Conservation (phyloP, 2,797 vertebrate species). For the Delichon dasypus region DNA sequence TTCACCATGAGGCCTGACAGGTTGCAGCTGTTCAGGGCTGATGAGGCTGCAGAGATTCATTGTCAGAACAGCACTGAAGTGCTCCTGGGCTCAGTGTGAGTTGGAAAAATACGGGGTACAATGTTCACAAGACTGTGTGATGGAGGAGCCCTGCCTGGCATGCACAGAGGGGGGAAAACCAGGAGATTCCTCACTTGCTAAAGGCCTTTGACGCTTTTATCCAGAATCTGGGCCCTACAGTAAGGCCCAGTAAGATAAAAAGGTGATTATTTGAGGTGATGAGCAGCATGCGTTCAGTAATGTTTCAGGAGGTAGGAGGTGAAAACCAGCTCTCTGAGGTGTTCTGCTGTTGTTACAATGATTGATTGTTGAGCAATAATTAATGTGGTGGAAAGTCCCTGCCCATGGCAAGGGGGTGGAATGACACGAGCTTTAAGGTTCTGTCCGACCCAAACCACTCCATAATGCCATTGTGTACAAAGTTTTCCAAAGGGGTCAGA, state of each 20-base stretch:
- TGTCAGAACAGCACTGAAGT: neutral
- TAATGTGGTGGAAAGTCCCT: neutral
- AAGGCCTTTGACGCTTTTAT: neutral
- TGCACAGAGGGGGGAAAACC: rapidly evolving
- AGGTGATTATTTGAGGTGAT: neutral
- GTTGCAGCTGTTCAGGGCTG: neutral
- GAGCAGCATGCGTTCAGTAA: too few species aligned
- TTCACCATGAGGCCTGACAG: neutral
- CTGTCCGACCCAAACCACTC: neutral
- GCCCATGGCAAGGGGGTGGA: neutral
- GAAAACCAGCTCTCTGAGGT: neutral
- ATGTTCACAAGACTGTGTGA: neutral
- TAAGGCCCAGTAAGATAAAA: neutral
- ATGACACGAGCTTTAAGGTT: neutral
- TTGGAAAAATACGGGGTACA: neutral
- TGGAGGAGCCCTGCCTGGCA: neutral
- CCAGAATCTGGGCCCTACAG: neutral
- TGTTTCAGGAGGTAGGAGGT: neutral
- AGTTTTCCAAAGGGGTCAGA: neutral
- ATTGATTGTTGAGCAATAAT: neutral
- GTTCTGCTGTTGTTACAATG: neutral
- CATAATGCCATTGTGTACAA: neutral
- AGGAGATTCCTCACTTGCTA: neutral
- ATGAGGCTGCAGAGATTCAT: neutral
- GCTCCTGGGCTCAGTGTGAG: too few species aligned